These are phyloP conservation scores for Sminthurinus signatus DNA, from an alignment of 1,140 invertebrate species.

Conservation along the genomic window DNA sequence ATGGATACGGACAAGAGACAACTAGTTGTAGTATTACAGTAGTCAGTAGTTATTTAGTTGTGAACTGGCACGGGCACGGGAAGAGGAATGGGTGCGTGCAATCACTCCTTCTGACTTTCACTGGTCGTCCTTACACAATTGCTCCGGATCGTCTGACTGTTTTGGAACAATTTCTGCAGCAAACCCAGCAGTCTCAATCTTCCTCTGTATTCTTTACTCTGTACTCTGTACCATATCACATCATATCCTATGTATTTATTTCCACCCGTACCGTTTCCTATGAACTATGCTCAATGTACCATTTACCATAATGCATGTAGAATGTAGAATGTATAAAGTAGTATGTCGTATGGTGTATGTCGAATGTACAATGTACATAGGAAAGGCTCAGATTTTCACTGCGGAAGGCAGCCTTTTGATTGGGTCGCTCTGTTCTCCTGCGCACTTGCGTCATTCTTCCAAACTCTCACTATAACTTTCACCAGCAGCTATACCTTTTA, in stretches of 20 bases:
- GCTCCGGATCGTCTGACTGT: background rate
- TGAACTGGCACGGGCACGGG: too few relatives aligned
- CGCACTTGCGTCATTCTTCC: conserved; percentile 38
- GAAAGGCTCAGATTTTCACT: conserved; percentile 30
- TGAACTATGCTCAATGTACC: too few relatives aligned
- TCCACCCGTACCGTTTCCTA: background rate
- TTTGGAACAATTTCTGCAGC: conserved; percentile 23
- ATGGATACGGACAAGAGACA: too few relatives aligned
- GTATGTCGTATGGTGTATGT: background rate
- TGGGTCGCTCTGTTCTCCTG: conserved; percentile 22
- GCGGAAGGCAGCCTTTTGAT: conserved; percentile 31
- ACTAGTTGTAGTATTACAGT: too few relatives aligned
- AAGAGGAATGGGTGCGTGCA: too few relatives aligned
- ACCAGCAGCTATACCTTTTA: background rate
- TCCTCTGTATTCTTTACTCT: too few relatives aligned
- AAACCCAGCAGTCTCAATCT: conserved; percentile 6
- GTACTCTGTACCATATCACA: too few relatives aligned
- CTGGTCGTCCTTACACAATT: background rate
- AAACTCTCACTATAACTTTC: background rate
- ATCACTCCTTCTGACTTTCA: background rate
- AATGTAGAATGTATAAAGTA: background rate
- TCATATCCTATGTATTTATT: too few relatives aligned
- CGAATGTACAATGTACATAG: background rate
- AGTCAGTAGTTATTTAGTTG: too few relatives aligned
- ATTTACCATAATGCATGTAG: too few relatives aligned